Base-by-base conservation (phyloP, 2,888 invertebrate species). In the Osmoderma eremita region DNA sequence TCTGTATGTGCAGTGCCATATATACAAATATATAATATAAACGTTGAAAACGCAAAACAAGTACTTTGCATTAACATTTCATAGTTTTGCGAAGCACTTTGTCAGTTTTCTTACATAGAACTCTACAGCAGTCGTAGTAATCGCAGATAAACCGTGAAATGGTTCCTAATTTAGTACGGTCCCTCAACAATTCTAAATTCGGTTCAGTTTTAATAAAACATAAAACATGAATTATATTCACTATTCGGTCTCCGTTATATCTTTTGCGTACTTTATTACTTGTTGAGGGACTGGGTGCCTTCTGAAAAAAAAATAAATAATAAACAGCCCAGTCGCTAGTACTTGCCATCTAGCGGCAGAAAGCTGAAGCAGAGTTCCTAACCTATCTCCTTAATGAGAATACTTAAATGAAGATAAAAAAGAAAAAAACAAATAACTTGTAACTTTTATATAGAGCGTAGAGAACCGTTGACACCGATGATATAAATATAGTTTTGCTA, bases 241-340 rank as follows among this genome's bases (percentile, higher is more conserved):
- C 53, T 22, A 13, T 61, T 58, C 22, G 62, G 39, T 30, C 58
- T 53, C 50, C 20, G 53, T 41, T 63, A 20, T 38, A 65, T 50
- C 62, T 64, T 66, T 68, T 65, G 64, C 58, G 58, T 67, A 72
- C 71, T 71, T 71, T 69, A 72, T 76, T 75, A 78, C 80, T 82
- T 83, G 83, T 83, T 83, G 83, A 80, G 82, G 82, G 79, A 79
- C 82, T 81, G 81, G 82, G 83, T 83, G 83, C 83, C 83, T 83
- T 83, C 80, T 77, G 77, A 78, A 78, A 78, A 73, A 74, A 74
- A 72, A 72, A 73, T 71, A 58, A 72, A 73, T 70, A 74, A 68
- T 64, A 76, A 58, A 74, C 78, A 77, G 78, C 78, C 72, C 74
- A 72, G 73, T 74, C 74, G 69, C 69, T 68, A 70, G 73, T 70